Evolutionary conservation across 2,113 vertebrate species (phyloP), one percentile per base, ranked within the genome.

Genomic region (Sinocyclocheilus anshuiensis): DNA sequence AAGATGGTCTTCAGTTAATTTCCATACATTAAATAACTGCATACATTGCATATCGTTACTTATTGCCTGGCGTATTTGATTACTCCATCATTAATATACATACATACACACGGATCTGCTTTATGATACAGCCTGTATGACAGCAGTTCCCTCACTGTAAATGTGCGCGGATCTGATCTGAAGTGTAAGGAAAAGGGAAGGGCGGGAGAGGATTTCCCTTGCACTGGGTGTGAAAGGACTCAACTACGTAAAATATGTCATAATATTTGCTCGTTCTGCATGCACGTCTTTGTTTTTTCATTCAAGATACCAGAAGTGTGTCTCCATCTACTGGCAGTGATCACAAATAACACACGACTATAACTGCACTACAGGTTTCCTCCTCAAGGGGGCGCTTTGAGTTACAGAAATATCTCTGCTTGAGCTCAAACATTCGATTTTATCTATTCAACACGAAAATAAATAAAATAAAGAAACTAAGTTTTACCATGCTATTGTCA

Each of bases 191-290:
- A 75, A 88, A 87, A 69, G 78, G 89, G 78, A 88, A 87, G 85
- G 87, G 85, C 77, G 89, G 89, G 85, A 87, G 67, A 87, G 87
- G 89, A 90, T 88, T 87, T 90, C 89, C 89, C 69, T 63, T 88
- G 79, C 69, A 9, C 83, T 72, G 72, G 63, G 61, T 50, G 65
- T 50, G 29, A 79, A 72, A 55, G 36, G 22, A 57, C 12, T 45
- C 15, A 69, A 57, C 29, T 67, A 77, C 36, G 22, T 55, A 1
- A 45, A 74, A 80, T 4, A 84, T 18, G 8, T 76, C 77, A 72
- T n/a, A 72, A 74, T 9, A 29, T 42, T 3, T 13, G 74, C 74
- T 26, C n/a, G 6, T 53, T 53, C 74, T 24, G 10, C 20, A 7
- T 8, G 69, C 7, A 36, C 20, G 4, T 20, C 1, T 71, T 16